A percentile compares a stretch with the other conserved stretches of the same genome.
Evolutionary conservation across 2,888 invertebrate genomes (phyloP).

Genomic region (Shargacucullia verbasci): DNA sequence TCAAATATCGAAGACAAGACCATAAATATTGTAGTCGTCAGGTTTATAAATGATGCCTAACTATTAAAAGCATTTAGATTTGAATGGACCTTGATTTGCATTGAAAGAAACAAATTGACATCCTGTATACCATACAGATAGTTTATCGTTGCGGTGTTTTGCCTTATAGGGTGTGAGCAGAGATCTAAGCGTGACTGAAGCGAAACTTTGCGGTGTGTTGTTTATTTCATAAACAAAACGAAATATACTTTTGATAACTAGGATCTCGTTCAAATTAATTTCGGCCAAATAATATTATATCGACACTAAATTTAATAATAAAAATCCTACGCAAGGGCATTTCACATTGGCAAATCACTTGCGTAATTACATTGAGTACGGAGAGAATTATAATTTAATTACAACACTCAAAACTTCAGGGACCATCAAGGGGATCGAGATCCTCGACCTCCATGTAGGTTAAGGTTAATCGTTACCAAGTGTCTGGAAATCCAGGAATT

Average conservation of each 20-base stretch:
- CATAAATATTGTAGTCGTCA: conserved; percentile 35
- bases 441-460: conserved; percentile 51
- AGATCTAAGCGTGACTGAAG: conserved; percentile 19
- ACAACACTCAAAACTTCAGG: conserved; percentile 69
- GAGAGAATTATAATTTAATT: conserved; percentile 75
- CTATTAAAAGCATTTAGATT: conserved; percentile 30
- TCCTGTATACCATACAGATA: conserved; percentile 25
- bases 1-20: conserved; percentile 16
- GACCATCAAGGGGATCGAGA: conserved; percentile 56
- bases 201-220: background rate
- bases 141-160: conserved; percentile 31
- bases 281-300: too few relatives aligned
- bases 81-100: conserved; percentile 51
- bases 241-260: too few relatives aligned
- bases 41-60: conserved; percentile 38
- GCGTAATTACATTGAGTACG: conserved; percentile 72
- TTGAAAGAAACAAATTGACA: conserved; percentile 53
- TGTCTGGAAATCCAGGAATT: conserved; percentile 40
- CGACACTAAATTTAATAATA: conserved; percentile 8
- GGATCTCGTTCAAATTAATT: too few relatives aligned
- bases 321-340: background rate
- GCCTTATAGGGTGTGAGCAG: conserved; percentile 29
- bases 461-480: conserved; percentile 49
- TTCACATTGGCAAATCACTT: conserved; percentile 64
- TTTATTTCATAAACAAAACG: too few relatives aligned